Conservation (phyloP, 2,888 invertebrate genomes). For the Latheticus oryzae region DNA sequence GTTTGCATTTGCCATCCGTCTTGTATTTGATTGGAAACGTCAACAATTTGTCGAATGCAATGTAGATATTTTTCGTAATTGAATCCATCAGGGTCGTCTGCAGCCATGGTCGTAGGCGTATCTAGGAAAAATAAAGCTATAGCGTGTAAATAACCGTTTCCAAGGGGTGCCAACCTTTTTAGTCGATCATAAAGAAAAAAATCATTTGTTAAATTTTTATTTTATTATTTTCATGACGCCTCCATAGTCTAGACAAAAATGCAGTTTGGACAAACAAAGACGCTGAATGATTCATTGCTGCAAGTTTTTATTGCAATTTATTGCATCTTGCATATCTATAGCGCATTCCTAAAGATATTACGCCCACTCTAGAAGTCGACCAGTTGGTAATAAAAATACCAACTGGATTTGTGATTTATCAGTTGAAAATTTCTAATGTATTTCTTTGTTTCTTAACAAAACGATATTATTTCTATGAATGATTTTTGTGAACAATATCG, state of each 20-base stretch:
- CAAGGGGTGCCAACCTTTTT: conserved; percentile 27
- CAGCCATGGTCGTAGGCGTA: conserved; percentile 17
- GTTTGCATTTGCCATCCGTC: conserved; percentile 54
- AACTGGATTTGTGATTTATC: conserved; percentile 41
- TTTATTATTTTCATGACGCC: conserved; percentile 48
- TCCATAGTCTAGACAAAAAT: conserved; percentile 52
- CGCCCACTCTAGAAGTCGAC: conserved; percentile 48
- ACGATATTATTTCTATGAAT: conserved; percentile 17
- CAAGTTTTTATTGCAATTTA: conserved; percentile 58
- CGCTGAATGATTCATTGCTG: conserved; percentile 57
- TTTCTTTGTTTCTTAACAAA: conserved; percentile 35
- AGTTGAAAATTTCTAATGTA: conserved; percentile 37
- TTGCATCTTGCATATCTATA: conserved; percentile 53
- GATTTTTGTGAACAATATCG: conserved; percentile 9
- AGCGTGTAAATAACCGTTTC: conserved; percentile 28
- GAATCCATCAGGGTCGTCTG: conserved; percentile 20
- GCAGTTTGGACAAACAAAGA: conserved; percentile 50
- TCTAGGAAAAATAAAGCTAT: conserved; percentile 24
- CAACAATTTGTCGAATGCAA: conserved; percentile 49
- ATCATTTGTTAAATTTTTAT: conserved; percentile 42
- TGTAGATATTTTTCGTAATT: conserved; percentile 48
- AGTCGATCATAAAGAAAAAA: conserved; percentile 25
- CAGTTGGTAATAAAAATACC: conserved; percentile 37
- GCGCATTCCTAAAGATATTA: conserved; percentile 54
- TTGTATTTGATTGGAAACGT: conserved; percentile 48